Evolutionary conservation across 2,113 vertebrate genomes (phyloP).

Genomic region (Phyllostomus hastatus): DNA sequence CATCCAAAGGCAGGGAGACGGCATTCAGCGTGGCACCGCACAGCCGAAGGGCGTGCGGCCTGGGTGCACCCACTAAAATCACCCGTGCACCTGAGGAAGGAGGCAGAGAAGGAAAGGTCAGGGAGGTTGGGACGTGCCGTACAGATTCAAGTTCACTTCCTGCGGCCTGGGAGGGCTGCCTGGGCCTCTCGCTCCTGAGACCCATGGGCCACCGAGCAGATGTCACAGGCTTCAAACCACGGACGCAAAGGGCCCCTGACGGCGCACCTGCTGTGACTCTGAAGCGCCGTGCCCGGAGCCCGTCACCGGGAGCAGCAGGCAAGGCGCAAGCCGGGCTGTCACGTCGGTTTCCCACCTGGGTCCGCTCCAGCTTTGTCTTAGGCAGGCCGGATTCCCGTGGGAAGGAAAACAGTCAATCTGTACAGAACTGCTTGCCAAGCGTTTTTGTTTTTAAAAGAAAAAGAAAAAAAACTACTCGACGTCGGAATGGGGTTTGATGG

Average conservation of each 20-base stretch:
- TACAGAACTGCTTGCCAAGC: neutral
- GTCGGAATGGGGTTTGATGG: neutral
- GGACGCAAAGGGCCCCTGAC: rapidly evolving
- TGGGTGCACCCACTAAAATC: neutral
- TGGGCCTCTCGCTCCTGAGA: neutral
- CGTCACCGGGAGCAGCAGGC: neutral
- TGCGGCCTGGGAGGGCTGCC: neutral
- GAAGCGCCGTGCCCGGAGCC: neutral
- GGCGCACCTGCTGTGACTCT: neutral
- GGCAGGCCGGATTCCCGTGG: neutral
- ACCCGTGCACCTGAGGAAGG: neutral
- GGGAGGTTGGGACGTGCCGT: no score
- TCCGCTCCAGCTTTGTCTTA: neutral
- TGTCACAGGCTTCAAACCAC: neutral
- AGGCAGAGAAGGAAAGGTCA: neutral
- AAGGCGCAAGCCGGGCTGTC: neutral
- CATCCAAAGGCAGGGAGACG: rapidly evolving
- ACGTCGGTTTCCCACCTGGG: neutral
- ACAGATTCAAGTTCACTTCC: neutral
- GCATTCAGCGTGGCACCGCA: neutral
- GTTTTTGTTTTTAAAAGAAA: neutral
- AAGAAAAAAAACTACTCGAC: neutral
- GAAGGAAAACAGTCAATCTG: slow-evolving; percentile 33
- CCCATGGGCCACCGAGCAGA: rapidly evolving
- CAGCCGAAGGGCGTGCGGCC: rapidly evolving